Base-by-base conservation (phyloP, 2,797 vertebrate species). In the Poeciliopsis gracilis region DNA sequence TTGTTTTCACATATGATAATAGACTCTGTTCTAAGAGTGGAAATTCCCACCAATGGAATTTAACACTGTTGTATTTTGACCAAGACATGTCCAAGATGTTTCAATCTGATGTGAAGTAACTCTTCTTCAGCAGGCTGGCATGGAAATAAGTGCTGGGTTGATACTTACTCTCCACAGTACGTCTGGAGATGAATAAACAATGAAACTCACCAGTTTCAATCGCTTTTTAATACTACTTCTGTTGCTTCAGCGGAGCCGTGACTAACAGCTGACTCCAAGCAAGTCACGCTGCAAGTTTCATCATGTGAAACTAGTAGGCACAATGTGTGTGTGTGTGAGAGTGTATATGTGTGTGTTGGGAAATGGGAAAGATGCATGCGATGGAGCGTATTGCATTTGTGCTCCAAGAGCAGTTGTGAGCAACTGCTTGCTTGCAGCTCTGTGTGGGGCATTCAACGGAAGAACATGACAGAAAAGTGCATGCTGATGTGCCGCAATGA, bases 211-310 rank as follows among this genome's bases (percentile, higher is more conserved):
- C 38, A 30, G 73, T 61, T 75, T 74, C 53, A 1, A 20, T 74
- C n/a, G 23, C 20, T 30, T 75, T 25, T 18, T 11, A 61, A 61
- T 30, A 30, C 38, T 8, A 28, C 23, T 15, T 72, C 46, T 7
- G 9, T 46, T 77, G 76, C 33, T 77, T 77, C n/a, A 61, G 20
- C 55, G 8, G 16, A 80, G 53, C 49, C 61, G 6, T 80, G 77
- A 82, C 76, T 67, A 79, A 82, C 63, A 85, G 72, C 57, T 71
- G 76, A 83, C 80, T 74, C 61, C 15, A 0, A 80, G 41, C 70
- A 82, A 74, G 77, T 72, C 78, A 77, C 13, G 0, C 73, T 69
- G 45, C 41, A 75, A 8, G 2, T 76, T 77, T 73, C 36, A 70
- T 36, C 69, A 71, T 79, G 73, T 76, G 70, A 49, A 61, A 61